phyloP scores from a whole-genome alignment of 2,113 vertebrate genomes.

The Leucoraja erinaceus region DNA sequence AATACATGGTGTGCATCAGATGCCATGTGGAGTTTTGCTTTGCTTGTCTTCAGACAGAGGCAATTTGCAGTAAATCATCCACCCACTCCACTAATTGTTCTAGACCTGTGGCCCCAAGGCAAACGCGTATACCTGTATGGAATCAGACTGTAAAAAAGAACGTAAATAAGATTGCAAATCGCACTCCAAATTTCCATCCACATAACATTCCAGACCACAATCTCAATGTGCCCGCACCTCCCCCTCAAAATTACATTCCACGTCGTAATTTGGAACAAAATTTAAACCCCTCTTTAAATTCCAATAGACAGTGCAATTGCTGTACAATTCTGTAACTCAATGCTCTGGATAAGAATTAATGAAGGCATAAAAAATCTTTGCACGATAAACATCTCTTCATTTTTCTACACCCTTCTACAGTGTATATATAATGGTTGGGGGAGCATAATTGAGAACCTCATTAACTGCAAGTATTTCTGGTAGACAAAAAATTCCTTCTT shows the following conservation, averaged over 20 bases:
- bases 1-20: not conserved
- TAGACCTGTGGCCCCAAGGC: constrained; percentile 28
- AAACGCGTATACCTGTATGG: constrained; percentile 38
- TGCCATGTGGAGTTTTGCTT: constrained; percentile 41
- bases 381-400: no score
- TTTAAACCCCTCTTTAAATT: no score
- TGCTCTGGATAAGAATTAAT: not conserved
- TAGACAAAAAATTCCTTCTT: no score
- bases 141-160: not conserved
- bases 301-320: no score
- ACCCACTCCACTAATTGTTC: not conserved
- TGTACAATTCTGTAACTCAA: not conserved
- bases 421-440: no score
- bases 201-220: no score
- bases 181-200: not conserved
- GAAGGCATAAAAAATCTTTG: not conserved
- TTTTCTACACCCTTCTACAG: no score
- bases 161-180: no score
- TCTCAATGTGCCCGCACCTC: no score
- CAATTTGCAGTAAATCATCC: not conserved
- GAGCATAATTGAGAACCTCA: no score
- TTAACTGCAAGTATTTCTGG: not conserved
- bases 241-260: no score
- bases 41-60: constrained; percentile 33
- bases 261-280: no score